phyloP scores from a whole-genome alignment of 2,888 invertebrate genomes.

The Mimumesa dahlbomi region DNA sequence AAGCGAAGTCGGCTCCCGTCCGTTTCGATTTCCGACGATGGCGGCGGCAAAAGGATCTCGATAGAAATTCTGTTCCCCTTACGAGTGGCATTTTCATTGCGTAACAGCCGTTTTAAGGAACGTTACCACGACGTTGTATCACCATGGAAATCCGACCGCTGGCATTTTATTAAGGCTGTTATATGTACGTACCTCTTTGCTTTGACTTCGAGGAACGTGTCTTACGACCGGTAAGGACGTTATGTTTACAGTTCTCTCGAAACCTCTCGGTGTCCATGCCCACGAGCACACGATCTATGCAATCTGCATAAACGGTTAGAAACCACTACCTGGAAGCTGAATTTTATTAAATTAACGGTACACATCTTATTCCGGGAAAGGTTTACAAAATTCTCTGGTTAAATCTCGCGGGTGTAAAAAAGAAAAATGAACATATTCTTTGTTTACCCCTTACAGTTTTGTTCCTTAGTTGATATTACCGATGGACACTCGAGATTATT shows the following conservation, averaged over 20 bases:
- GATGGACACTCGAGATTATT: too few species aligned
- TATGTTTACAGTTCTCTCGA: constrained; percentile 54
- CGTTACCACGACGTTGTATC: constrained; percentile 33
- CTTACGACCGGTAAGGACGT: constrained; percentile 56
- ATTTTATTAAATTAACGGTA: constrained; percentile 57
- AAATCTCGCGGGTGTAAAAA: too few species aligned
- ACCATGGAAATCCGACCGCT: constrained; percentile 48
- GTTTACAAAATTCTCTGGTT: constrained; percentile 10
- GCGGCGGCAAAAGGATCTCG: too few species aligned
- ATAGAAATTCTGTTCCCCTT: not conserved
- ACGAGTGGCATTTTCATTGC: constrained; percentile 30
- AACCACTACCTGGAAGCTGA: constrained; percentile 35
- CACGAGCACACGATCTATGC: constrained; percentile 15
- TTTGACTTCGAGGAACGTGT: constrained; percentile 44
- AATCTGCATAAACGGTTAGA: constrained; percentile 49
- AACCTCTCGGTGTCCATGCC: constrained; percentile 31
- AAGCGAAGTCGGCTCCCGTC: too few species aligned
- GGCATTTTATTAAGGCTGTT: constrained; percentile 50
- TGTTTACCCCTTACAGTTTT: too few species aligned
- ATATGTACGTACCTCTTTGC: constrained; percentile 33
- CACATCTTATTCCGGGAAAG: constrained; percentile 7
- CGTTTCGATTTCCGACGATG: too few species aligned
- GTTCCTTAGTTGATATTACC: too few species aligned
- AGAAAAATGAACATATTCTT: too few species aligned
- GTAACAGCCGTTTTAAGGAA: constrained; percentile 42